Percentiles rank a stretch among this genome's conserved stretches.
phyloP scores from a whole-genome alignment of 2,113 vertebrate species.

The Falcunculus frontatus region DNA sequence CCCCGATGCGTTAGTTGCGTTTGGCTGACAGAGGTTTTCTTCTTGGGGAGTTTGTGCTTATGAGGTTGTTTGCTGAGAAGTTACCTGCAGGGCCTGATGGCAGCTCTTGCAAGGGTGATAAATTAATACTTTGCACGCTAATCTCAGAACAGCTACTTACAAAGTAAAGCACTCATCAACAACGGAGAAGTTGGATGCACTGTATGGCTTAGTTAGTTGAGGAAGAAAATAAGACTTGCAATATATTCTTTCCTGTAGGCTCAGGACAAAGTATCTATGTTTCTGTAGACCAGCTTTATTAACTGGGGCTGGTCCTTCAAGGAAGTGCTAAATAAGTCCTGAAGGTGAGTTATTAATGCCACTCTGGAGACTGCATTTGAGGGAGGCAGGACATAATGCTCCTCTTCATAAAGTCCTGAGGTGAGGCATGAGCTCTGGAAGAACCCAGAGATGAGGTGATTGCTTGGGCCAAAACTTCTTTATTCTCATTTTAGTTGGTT shows the following conservation, averaged over 20 bases:
- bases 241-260: not conserved
- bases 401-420: not conserved
- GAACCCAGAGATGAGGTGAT: not conserved
- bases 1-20: accelerated
- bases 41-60: not conserved
- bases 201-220: not conserved
- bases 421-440: not conserved
- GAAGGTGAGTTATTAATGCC: not conserved
- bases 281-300: not conserved
- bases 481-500: not conserved
- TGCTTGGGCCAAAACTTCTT: not conserved
- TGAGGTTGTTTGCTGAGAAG: not conserved
- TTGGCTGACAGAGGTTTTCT: not conserved
- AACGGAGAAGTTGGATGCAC: not conserved
- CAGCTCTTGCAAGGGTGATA: not conserved
- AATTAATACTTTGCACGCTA: not conserved
- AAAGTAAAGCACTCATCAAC: not conserved
- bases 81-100: not conserved
- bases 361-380: not conserved
- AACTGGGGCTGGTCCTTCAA: not conserved
- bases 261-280: not conserved
- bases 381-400: not conserved
- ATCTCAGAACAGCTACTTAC: not conserved
- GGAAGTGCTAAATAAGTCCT: not conserved
- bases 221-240: not conserved